Conservation (phyloP, 2,113 vertebrate genomes). For the Synchiropus splendidus region DNA sequence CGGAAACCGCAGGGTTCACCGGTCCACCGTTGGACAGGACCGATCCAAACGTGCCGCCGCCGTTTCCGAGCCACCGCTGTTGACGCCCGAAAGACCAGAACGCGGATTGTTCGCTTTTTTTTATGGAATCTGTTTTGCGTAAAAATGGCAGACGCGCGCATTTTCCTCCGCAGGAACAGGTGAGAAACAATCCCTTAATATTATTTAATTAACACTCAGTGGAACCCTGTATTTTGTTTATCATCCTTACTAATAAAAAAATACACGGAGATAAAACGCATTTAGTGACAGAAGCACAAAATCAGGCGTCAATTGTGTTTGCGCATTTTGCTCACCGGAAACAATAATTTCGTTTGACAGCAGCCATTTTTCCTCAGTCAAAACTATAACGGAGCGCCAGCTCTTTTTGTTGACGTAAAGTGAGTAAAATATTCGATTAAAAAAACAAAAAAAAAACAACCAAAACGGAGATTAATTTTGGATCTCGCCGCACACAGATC, state of each 20-base stretch:
- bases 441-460: too few species aligned
- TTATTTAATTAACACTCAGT: too few species aligned
- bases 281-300: constrained; percentile 2
- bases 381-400: too few species aligned
- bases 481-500: too few species aligned
- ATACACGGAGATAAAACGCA: too few species aligned
- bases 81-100: constrained; percentile 18
- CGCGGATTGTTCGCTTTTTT: constrained; percentile 7
- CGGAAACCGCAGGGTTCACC: constrained; percentile 51
- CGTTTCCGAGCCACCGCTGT: constrained; percentile 18
- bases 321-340: constrained; percentile 1
- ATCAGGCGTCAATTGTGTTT: constrained; percentile 11
- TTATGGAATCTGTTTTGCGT: not conserved
- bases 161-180: constrained; percentile 27
- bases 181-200: constrained; percentile 22
- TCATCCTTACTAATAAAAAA: too few species aligned
- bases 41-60: constrained; percentile 31
- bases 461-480: too few species aligned
- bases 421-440: too few species aligned
- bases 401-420: too few species aligned
- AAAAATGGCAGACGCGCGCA: constrained; percentile 32
- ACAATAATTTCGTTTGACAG: too few species aligned
- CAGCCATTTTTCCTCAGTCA: too few species aligned
- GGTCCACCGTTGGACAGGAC: constrained; percentile 53
- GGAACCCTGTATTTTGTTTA: too few species aligned